A percentile compares a stretch with the other conserved stretches of the same genome.
Evolutionary conservation across 2,113 vertebrate genomes (phyloP).

Genomic region (Gopherus evgoodei): DNA sequence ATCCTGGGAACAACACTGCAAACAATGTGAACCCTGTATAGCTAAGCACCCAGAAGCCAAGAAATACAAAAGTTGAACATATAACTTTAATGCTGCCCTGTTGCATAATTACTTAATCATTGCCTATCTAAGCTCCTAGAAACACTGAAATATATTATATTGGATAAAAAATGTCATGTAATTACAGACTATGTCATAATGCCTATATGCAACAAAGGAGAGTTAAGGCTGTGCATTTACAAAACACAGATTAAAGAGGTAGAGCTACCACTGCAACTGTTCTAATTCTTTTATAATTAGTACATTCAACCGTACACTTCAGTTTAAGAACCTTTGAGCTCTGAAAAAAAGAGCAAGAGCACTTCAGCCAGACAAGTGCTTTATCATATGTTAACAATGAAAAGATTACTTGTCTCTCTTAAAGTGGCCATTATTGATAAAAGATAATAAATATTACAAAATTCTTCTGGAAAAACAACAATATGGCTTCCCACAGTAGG

Average conservation of each 20-base stretch:
- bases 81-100: background rate
- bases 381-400: rapidly evolving
- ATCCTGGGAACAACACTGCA: rapidly evolving
- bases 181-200: background rate
- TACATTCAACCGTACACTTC: background rate
- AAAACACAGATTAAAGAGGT: background rate
- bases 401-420: background rate
- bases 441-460: background rate
- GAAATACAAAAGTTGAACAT: background rate
- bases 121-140: background rate
- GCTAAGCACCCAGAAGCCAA: background rate
- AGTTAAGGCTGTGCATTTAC: background rate
- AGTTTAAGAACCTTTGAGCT: background rate
- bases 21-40: background rate
- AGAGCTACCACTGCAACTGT: background rate
- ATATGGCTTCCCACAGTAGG: background rate
- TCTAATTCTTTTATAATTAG: background rate
- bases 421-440: background rate
- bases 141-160: background rate
- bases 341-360: background rate
- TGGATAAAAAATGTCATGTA: background rate
- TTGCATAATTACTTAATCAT: background rate
- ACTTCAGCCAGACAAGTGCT: background rate
- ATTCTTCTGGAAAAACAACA: background rate
- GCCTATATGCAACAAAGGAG: background rate